Percentiles rank a stretch among this genome's conserved stretches.
Evolutionary conservation across 2,113 vertebrate genomes (phyloP).

Genomic region (Manacus vitellinus): DNA sequence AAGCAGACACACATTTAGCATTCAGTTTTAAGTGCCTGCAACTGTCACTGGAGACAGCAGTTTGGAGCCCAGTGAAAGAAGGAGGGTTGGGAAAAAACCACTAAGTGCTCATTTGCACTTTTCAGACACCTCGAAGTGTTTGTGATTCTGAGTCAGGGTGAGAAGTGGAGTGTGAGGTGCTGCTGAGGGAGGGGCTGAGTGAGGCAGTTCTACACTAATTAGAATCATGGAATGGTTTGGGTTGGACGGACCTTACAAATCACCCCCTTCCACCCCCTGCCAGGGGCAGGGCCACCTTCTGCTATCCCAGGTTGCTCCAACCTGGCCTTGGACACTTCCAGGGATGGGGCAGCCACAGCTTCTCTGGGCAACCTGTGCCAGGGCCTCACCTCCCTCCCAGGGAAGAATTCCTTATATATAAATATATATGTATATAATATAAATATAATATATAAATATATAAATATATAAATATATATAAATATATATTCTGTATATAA

Average conservation of each 20-base stretch:
- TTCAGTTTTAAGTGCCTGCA: neutral
- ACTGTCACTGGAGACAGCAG: neutral
- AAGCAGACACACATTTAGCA: neutral
- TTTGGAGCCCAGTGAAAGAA: neutral
- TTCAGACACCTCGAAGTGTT: neutral
- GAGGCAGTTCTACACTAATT: fast-evolving
- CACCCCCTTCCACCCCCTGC: neutral
- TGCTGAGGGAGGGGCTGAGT: neutral
- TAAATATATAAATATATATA: too few species aligned
- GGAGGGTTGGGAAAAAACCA: neutral
- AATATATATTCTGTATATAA: fast-evolving
- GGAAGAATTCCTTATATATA: fast-evolving
- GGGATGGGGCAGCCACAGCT: neutral
- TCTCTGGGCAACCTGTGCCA: neutral
- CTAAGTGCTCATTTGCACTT: neutral
- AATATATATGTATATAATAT: neutral
- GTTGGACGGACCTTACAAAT: neutral
- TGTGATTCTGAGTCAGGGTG: neutral
- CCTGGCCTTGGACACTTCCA: neutral
- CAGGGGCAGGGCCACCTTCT: neutral
- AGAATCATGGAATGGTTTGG: neutral
- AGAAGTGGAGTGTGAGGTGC: neutral
- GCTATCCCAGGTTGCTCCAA: neutral
- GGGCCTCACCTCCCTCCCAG: fast-evolving
- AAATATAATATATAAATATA: fast-evolving